Evolutionary conservation across 2,888 invertebrate genomes (phyloP).

Genomic region (Antheraea assamensis): DNA sequence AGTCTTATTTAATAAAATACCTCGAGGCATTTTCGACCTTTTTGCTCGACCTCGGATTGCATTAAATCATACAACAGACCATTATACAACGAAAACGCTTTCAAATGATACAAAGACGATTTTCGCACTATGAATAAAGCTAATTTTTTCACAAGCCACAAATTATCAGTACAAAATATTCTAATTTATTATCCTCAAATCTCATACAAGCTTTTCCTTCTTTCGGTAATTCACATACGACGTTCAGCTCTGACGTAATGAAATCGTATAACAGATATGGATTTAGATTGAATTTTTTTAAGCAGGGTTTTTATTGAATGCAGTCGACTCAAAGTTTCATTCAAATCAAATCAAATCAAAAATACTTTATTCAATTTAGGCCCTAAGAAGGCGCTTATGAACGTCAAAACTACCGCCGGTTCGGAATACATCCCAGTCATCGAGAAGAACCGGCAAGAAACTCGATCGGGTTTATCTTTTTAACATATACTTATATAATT

Average conservation of each 20-base stretch:
- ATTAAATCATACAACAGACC: background rate
- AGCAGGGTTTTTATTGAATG: background rate
- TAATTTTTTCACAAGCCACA: background rate
- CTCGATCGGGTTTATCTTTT: too few relatives aligned
- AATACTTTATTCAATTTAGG: too few relatives aligned
- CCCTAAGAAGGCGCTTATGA: too few relatives aligned
- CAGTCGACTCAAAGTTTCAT: too few relatives aligned
- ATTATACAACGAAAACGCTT: background rate
- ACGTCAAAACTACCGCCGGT: too few relatives aligned
- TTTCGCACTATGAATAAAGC: background rate
- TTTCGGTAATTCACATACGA: slow-evolving; percentile 3
- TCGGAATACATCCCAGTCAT: too few relatives aligned
- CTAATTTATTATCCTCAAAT: slow-evolving; percentile 2
- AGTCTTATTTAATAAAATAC: background rate
- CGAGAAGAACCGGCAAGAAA: too few relatives aligned
- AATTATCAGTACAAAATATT: background rate
- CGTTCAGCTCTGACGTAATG: background rate
- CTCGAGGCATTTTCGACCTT: background rate
- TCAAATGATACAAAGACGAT: background rate
- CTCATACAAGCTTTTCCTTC: background rate
- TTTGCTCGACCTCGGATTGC: background rate
- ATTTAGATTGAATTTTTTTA: background rate
- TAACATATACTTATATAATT: too few relatives aligned
- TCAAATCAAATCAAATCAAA: too few relatives aligned
- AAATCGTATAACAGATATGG: background rate